Percentiles rank a stretch among this genome's conserved stretches.
Conservation (phyloP, 1,140 invertebrate species). For the Caerostris extrusa region DNA sequence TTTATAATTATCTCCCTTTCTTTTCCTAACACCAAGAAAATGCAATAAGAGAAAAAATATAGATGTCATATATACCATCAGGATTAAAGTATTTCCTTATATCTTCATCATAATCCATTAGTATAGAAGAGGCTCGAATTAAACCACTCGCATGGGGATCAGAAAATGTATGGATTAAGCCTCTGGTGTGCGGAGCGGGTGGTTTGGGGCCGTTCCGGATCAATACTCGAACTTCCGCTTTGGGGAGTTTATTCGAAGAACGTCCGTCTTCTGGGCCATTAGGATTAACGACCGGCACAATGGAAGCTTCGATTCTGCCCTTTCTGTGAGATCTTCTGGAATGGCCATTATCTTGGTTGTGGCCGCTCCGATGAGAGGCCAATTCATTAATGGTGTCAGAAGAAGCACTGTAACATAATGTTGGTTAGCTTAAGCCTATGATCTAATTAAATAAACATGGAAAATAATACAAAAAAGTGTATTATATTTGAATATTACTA, state of each 20-base stretch:
- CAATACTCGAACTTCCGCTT: background rate
- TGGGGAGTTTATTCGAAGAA: background rate
- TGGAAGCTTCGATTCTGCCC: slow-evolving; percentile 6
- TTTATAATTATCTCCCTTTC: background rate
- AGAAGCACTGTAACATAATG: background rate
- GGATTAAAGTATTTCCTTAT: background rate
- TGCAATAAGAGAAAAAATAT: background rate
- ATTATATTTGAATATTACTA: no score
- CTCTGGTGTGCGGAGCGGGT: background rate
- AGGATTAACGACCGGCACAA: background rate
- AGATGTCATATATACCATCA: background rate
- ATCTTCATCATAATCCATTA: slow-evolving; percentile 69
- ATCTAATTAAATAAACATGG: no score
- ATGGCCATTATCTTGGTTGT: background rate
- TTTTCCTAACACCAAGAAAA: background rate
- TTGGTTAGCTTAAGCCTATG: no score
- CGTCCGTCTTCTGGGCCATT: background rate
- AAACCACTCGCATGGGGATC: slow-evolving; percentile 12
- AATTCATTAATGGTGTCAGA: background rate
- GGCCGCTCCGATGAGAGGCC: background rate
- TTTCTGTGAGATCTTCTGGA: background rate
- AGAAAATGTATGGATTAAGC: background rate
- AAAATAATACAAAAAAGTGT: no score
- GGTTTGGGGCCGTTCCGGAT: background rate
- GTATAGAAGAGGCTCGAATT: slow-evolving; percentile 47